Evolutionary conservation across 2,797 vertebrate genomes (phyloP).

Genomic region (Pachyuromys duprasi): DNA sequence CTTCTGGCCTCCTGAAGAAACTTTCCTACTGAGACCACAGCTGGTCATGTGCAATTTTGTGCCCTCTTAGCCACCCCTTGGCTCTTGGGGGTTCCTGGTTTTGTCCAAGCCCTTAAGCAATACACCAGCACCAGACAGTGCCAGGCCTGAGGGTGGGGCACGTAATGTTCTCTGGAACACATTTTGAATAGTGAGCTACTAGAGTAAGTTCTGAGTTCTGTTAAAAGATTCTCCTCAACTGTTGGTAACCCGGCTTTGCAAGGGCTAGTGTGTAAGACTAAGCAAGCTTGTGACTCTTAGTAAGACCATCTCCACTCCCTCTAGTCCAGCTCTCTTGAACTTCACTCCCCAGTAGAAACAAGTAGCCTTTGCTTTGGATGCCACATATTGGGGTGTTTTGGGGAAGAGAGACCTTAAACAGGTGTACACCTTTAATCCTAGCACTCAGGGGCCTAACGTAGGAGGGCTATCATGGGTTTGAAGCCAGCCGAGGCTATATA

Average conservation of each 20-base stretch:
- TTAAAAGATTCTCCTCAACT: not conserved
- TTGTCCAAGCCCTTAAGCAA: not conserved
- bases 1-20: not conserved
- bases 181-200: not conserved
- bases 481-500: not conserved
- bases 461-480: not conserved
- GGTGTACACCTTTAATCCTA: not conserved
- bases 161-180: not conserved
- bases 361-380: not conserved
- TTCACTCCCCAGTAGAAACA: not conserved
- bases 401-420: not conserved
- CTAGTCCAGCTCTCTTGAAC: not conserved
- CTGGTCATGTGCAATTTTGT: rapidly evolving
- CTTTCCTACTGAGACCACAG: not conserved
- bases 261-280: not conserved
- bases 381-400: not conserved
- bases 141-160: not conserved
- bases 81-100: not conserved
- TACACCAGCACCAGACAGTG: not conserved
- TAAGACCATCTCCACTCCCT: not conserved
- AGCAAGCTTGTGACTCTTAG: not conserved
- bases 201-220: not conserved
- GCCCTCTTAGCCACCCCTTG: not conserved
- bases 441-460: not conserved
- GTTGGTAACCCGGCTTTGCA: not conserved